These are phyloP conservation scores for Rhizoglyphus robini DNA, from an alignment of 1,140 invertebrate species.

Conservation along the genomic window DNA sequence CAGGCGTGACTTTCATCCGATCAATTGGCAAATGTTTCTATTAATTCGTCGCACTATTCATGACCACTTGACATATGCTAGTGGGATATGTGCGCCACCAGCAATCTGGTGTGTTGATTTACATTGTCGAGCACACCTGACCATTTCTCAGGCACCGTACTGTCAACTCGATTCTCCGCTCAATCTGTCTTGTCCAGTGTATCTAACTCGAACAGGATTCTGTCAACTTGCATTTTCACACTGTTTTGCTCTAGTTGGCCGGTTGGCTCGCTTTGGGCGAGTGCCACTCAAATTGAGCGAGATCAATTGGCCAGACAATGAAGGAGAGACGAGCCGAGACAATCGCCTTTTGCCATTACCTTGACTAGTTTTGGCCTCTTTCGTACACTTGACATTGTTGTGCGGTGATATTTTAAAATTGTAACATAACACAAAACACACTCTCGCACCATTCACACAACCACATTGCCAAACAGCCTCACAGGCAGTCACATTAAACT, in stretches of 20 bases:
- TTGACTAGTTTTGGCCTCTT: neutral
- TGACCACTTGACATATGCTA: too few relatives aligned
- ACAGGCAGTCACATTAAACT: neutral
- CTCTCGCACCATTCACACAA: neutral
- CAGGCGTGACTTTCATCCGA: too few relatives aligned
- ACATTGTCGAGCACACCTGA: too few relatives aligned
- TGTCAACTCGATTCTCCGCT: too few relatives aligned
- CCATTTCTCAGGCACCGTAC: too few relatives aligned
- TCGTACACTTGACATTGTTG: neutral
- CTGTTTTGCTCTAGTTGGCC: neutral
- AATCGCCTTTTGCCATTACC: neutral
- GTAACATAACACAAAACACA: neutral
- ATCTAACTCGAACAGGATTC: too few relatives aligned
- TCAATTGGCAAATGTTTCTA: too few relatives aligned
- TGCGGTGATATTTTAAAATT: conserved; percentile 11
- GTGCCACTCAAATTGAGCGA: neutral
- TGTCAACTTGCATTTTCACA: too few relatives aligned
- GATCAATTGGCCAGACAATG: conserved; percentile 5
- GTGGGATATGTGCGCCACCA: too few relatives aligned
- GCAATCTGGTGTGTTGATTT: too few relatives aligned
- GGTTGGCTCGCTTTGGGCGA: neutral
- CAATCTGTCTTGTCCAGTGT: too few relatives aligned
- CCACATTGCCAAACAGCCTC: neutral
- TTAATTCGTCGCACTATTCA: too few relatives aligned
- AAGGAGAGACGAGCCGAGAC: neutral